Base-by-base conservation (phyloP, 2,888 invertebrate genomes). In the Drosophila mimetica region DNA sequence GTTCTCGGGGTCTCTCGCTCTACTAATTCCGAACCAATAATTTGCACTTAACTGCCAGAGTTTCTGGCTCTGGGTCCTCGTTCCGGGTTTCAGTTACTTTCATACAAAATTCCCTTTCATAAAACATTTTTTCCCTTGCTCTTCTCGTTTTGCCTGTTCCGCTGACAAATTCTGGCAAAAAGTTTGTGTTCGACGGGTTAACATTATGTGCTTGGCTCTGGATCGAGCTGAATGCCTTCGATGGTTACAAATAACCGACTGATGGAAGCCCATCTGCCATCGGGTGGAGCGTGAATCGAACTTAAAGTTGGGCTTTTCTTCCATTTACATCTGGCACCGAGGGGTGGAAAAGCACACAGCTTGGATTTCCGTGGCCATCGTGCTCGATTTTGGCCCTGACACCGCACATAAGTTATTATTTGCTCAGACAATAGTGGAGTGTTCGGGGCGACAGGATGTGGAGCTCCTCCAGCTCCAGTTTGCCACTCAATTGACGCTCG, bases 321-420 rank as follows among this genome's bases (percentile, higher is more conserved):
- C 16, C 39, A 66, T 65, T 65, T 53, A 20, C 46, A 46, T 34
- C 46, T 30, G 11, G 14, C 36, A 34, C 25, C n/a, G 34, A 18
- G 13, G 51, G 64, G 58, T 78, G 18, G 46, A 82, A 76, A 76
- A 70, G 79, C 70, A 74, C 64, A 77, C 42, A 48, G 76, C 69
- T 65, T 74, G 77, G 79, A 86, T 81, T 86, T 86, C 85, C 85
- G 73, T 73, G 76, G 74, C 83, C 82, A 46, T 46, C 28, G 28
- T 50, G 25, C 48, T 47, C 32, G 54, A 53, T 46, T 32, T 71
- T 55, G 71, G 74, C 71, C 76, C 76, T 71, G 86, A 84, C 84
- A 85, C 82, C 75, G 65, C 79, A 79, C 82, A 87, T 79, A 84
- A 85, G 83, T 84, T 87, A 85, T 85, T 87, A 85, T 85, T 85